These are phyloP conservation scores for Acheta domesticus DNA, from an alignment of 2,888 invertebrate genomes.

Conservation along the genomic window DNA sequence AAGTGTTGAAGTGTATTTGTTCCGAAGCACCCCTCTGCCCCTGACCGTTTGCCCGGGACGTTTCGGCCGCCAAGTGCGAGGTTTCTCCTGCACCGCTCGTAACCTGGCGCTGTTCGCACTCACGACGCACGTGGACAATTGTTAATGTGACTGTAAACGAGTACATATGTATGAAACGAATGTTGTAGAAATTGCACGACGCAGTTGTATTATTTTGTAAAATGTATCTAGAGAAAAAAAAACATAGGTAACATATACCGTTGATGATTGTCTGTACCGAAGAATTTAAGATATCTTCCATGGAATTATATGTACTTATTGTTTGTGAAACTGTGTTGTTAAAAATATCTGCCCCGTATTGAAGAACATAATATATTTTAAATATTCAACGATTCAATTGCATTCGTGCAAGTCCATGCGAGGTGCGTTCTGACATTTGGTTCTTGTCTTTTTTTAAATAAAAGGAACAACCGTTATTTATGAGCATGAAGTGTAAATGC, in stretches of 20 bases:
- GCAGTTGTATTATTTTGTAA: background rate
- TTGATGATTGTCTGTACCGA: background rate
- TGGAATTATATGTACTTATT: slow-evolving; percentile 9
- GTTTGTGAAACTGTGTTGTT: slow-evolving; percentile 18
- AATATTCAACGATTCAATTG: slow-evolving; percentile 1
- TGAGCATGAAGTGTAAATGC: background rate
- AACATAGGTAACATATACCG: background rate
- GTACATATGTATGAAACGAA: background rate
- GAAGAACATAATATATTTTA: slow-evolving; percentile 5
- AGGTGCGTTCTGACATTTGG: slow-evolving; percentile 7
- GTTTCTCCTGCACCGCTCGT: background rate
- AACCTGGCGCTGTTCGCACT: background rate
- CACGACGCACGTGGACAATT: background rate
- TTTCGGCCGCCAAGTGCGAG: background rate
- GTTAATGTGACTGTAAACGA: background rate
- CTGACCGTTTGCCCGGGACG: background rate
- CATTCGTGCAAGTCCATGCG: slow-evolving; percentile 1
- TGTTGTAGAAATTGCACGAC: background rate
- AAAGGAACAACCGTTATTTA: slow-evolving; percentile 9
- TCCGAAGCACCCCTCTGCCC: background rate
- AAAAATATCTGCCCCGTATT: slow-evolving; percentile 18
- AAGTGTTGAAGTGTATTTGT: background rate
- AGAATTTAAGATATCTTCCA: slow-evolving; percentile 18
- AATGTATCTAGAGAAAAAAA: background rate
- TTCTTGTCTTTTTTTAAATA: slow-evolving; percentile 11